These are phyloP conservation scores for Myotis findleyi DNA, from an alignment of 2,797 vertebrate species.

Conservation along the genomic window DNA sequence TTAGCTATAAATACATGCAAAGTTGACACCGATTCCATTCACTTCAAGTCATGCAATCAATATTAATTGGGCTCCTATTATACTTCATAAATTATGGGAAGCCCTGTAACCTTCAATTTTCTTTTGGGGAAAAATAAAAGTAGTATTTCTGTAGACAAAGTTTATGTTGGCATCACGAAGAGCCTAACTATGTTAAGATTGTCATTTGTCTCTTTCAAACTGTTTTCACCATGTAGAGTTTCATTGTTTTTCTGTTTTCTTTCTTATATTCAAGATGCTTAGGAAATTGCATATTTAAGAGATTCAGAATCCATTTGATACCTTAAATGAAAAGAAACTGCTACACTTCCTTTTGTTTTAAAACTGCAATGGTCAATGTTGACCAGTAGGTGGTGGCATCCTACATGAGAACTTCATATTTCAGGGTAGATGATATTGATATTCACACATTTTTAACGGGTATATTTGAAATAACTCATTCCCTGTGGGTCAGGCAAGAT, in stretches of 20 bases:
- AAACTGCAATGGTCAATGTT: not conserved
- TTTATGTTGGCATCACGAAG: not conserved
- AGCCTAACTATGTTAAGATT: not conserved
- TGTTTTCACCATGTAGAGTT: not conserved
- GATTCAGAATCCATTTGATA: not conserved
- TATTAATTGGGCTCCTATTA: not conserved
- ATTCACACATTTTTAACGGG: not conserved
- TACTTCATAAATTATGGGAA: not conserved
- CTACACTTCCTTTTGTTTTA: not conserved
- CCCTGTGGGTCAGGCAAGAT: not conserved
- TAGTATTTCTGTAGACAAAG: not conserved
- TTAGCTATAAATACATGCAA: not conserved
- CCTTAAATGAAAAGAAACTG: not conserved
- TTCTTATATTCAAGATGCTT: not conserved
- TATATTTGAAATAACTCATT: conserved; percentile 12
- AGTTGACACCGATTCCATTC: not conserved
- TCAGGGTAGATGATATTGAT: not conserved
- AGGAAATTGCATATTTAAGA: conserved; percentile 10
- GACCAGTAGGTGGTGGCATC: conserved; percentile 36
- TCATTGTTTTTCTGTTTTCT: not conserved
- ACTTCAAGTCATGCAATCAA: not conserved
- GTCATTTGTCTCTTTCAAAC: not conserved
- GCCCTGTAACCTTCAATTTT: not conserved
- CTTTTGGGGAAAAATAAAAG: not conserved
- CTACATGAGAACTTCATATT: not conserved